phyloP scores from a whole-genome alignment of 2,113 vertebrate species.

The Engraulis encrasicolus region DNA sequence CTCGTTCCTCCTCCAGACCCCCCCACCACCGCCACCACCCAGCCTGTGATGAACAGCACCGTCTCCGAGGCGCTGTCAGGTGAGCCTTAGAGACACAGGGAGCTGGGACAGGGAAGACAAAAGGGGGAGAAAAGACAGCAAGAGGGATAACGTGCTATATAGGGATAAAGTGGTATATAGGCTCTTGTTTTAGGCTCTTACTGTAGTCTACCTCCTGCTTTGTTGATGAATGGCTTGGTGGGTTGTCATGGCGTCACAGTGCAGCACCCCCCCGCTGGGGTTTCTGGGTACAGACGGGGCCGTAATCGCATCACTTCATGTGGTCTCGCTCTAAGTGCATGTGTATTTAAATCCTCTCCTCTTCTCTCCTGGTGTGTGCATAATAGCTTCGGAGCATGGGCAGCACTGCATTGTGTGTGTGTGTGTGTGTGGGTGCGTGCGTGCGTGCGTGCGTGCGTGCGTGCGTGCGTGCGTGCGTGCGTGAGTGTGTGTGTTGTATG shows the following conservation, averaged over 20 bases:
- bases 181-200: neutral
- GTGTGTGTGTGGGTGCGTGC: constrained; percentile 19
- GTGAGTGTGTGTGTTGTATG: neutral
- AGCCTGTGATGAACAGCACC: constrained; percentile 59
- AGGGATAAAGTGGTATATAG: neutral
- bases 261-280: constrained; percentile 1
- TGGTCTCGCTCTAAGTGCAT: constrained; percentile 47
- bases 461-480: constrained; percentile 15
- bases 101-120: constrained; percentile 18
- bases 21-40: constrained; percentile 51
- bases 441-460: neutral
- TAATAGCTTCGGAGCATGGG: neutral
- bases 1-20: constrained; percentile 67
- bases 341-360: neutral
- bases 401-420: neutral
- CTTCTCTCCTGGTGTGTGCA: neutral
- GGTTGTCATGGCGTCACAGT: constrained; percentile 8
- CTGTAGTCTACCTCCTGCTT: constrained; percentile 12
- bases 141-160: constrained; percentile 13
- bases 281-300: neutral
- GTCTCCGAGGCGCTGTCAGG: constrained; percentile 73
- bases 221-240: constrained; percentile 26
- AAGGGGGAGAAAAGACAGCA: constrained; percentile 29
- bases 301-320: constrained; percentile 45
- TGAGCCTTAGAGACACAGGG: constrained; percentile 57